Base-by-base conservation (phyloP, 2,113 vertebrate species). In the Columba janthina region DNA sequence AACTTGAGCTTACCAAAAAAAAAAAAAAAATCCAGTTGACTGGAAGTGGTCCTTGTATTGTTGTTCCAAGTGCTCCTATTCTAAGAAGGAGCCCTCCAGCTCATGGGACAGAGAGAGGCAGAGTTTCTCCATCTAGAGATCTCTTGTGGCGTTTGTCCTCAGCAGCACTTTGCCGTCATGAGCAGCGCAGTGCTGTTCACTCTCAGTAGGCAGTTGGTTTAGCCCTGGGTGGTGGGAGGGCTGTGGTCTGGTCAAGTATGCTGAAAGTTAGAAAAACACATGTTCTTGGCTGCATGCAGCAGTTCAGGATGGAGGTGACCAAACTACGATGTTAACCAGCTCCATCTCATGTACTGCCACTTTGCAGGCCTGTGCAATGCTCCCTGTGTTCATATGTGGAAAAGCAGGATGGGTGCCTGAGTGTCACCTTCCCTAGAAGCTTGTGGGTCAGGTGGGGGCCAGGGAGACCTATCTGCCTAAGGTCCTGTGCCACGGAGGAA, bases 361-460 rank as follows among this genome's bases (percentile, higher is more conserved):
- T 40, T 79, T 34, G 32, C 44, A 86, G 32, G 69, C 4, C 32
- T 38, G 21, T 56, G 28, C 1, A 2, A 15, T 4, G 7, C 15
- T 77, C 60, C 32, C 14, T 0, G 3, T 58, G n/a, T 38, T 71
- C 0, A 0, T 13, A 9, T 0, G 1, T 74, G 61, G 51, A 76
- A 81, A 56, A 77, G 79, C 12, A 46, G 36, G 15, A 74, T 44
- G n/a, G 24, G 8, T 67, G 24, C 11, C 22, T 6, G 19, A 1
- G 2, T 51, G 50, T n/a, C 4, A 3, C 69, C 40, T 34, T 42
- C 10, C 34, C 32, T 12, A 16, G 34, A 51, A 76, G 19, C 15
- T 17, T 26, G n/a, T 29, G 57, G 51, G 12, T 44, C 1, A 2
- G 36, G 9, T 65, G 36, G 34, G 36, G 22, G 48, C 24, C 26